Evolutionary conservation across 92 coral and sea anemone species (phyloP), one percentile per base, ranked within the genome.

Genomic region (Meandrina meandrites): DNA sequence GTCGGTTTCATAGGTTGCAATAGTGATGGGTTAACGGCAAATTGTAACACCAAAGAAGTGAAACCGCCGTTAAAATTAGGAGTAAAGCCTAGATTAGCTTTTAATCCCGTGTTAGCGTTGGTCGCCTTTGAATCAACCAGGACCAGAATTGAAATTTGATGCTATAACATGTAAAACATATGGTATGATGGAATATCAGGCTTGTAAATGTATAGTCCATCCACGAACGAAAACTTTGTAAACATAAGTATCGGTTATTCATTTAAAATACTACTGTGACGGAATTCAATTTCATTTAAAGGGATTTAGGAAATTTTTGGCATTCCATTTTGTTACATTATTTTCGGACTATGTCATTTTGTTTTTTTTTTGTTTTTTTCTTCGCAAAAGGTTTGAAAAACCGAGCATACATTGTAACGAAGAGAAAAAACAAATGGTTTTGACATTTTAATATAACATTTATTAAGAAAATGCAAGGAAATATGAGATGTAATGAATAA

Each of bases 381-480:
- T 73, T 37, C 48, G 51, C 50, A 73, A 51, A 78, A 13, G 76
- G 48, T 75, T 75, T n/a, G 15, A 45, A 42, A 75, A 42, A 75
- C 28, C 53, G 53, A 17, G 79, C 54, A 45, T 24, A 24, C 48
- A 42, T 8, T 36, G 28, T 35, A 66, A 17, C 77, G 28, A 73
- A 17, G 30, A 0, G 68, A 53, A 19, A 78, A 27, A 51, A 1
- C 13, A 48, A 48, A 17, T 40, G 27, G 35, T 34, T 51, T 50
- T 30, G 11, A 51, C 14, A 54, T 79, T 78, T 42, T 17, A 48
- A 28, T 48, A 28, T 3, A 11, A 34, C n/a, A 8, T 51, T 79
- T 51, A 51, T 32, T 53, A 79, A 79, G 64, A 79, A 79, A 79
- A 79, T 79, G 42, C 8, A 79, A 32, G 45, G 54, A 78, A 79